Conservation (phyloP, 2,797 vertebrate species). For the Lepidocolaptes lacrymiger region DNA sequence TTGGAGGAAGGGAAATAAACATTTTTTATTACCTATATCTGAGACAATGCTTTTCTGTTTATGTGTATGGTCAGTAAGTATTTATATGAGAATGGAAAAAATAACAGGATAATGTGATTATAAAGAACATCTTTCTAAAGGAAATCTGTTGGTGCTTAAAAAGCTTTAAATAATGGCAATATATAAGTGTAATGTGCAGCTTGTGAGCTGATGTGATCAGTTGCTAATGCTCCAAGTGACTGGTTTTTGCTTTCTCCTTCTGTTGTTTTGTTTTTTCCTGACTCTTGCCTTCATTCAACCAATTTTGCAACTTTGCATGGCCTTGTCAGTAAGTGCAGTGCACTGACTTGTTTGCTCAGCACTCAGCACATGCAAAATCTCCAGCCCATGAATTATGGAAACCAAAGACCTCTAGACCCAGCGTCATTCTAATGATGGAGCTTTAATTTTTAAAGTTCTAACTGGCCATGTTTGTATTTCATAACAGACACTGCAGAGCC, state of each 20-base stretch:
- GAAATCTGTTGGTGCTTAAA: not conserved
- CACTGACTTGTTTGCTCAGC: constrained; percentile 29
- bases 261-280: not conserved
- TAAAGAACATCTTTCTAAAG: not conserved
- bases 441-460: constrained; percentile 1
- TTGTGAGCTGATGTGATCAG: not conserved
- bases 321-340: not conserved
- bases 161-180: not conserved
- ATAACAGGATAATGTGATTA: not conserved
- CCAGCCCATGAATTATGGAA: constrained; percentile 47
- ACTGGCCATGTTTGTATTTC: not conserved
- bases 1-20: not conserved
- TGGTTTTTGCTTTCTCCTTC: not conserved
- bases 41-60: not conserved
- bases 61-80: not conserved
- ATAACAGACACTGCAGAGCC: not conserved
- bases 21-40: not conserved
- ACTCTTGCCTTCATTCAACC: not conserved
- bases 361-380: constrained; percentile 8
- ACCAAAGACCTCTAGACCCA: constrained; percentile 20
- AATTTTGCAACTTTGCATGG: not conserved
- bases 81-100: not conserved
- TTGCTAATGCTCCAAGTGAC: not conserved
- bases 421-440: not conserved
- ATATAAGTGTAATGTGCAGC: not conserved